Conservation (phyloP, 1,140 invertebrate species). For the Piezodorus guildinii region DNA sequence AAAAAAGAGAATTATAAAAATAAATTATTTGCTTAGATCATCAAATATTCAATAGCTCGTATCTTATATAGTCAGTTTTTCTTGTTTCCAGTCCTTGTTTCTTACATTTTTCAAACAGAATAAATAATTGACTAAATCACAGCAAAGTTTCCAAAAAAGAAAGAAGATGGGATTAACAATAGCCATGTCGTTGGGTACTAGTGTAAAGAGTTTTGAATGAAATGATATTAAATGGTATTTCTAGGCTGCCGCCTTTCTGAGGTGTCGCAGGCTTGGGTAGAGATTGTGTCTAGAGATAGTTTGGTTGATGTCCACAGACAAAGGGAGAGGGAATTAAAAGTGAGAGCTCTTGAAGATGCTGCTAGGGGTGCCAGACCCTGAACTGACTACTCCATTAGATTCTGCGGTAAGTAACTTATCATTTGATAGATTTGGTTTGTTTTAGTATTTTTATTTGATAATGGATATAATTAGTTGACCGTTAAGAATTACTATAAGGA, state of each 20-base stretch:
- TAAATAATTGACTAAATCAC: too few relatives aligned
- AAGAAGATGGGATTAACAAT: too few relatives aligned
- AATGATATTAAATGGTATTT: not conserved
- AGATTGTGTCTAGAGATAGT: constrained; percentile 4
- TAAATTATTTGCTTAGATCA: too few relatives aligned
- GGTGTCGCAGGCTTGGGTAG: constrained; percentile 3
- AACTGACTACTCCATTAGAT: not conserved
- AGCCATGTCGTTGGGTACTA: not conserved
- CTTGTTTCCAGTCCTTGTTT: too few relatives aligned
- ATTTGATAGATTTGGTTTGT: not conserved
- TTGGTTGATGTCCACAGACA: constrained; percentile 36
- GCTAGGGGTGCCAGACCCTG: constrained; percentile 52
- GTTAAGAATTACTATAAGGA: too few relatives aligned
- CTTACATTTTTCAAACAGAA: too few relatives aligned
- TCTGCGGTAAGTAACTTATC: too few relatives aligned
- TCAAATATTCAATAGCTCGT: too few relatives aligned
- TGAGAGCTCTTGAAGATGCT: constrained; percentile 71
- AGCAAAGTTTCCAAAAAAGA: too few relatives aligned
- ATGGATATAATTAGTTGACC: too few relatives aligned
- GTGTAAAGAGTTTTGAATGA: not conserved
- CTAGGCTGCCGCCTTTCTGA: constrained; percentile 18
- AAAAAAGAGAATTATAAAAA: too few relatives aligned
- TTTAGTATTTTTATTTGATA: not conserved
- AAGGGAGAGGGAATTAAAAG: constrained; percentile 70
- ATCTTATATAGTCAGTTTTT: too few relatives aligned